phyloP scores from a whole-genome alignment of 2,888 invertebrate genomes.

The Phorcus lineatus region DNA sequence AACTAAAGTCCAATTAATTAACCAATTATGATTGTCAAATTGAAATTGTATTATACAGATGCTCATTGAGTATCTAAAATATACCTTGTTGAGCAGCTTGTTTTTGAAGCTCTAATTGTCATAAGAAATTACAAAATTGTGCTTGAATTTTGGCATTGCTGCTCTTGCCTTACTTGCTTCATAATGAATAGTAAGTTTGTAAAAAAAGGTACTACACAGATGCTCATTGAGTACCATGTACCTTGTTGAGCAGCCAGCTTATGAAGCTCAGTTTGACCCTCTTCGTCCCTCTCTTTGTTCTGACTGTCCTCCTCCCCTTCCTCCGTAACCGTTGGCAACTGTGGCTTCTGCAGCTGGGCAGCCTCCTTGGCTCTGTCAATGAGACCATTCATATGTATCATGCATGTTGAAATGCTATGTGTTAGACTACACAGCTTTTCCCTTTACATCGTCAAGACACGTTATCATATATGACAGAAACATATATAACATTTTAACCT shows the following conservation, averaged over 20 bases:
- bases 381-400: background rate
- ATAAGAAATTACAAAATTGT: too few relatives aligned
- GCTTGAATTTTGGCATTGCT: too few relatives aligned
- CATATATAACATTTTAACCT: too few relatives aligned
- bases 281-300: conserved; percentile 55
- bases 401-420: background rate
- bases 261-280: conserved; percentile 64
- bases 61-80: too few relatives aligned
- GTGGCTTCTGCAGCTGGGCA: conserved; percentile 57
- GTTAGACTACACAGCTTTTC: too few relatives aligned
- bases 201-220: background rate
- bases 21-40: background rate
- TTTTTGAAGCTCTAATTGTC: conserved; percentile 62
- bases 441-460: too few relatives aligned
- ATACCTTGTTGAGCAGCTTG: conserved; percentile 56
- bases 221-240: conserved; percentile 4
- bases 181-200: too few relatives aligned
- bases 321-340: conserved; percentile 62
- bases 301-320: conserved; percentile 50
- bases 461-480: too few relatives aligned
- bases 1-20: too few relatives aligned
- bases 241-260: conserved; percentile 57
- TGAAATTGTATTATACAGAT: background rate
- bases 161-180: too few relatives aligned
- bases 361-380: conserved; percentile 58